Conservation (phyloP, 2,888 invertebrate species). For the Anarsia innoxiella region DNA sequence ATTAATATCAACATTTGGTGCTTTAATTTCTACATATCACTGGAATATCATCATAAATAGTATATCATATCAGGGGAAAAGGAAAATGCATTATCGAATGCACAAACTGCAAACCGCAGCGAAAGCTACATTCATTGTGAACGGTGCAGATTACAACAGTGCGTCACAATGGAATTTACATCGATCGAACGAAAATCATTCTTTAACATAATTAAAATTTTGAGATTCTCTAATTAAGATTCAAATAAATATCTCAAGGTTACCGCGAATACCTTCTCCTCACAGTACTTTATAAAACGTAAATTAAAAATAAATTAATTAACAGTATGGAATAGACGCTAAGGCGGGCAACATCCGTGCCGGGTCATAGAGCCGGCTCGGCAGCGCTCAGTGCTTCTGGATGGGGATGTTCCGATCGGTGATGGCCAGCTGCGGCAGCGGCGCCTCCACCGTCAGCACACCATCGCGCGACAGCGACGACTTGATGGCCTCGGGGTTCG, state of each 20-base stretch:
- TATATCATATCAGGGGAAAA: no score
- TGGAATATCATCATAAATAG: constrained; percentile 37
- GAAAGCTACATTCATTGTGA: constrained; percentile 47
- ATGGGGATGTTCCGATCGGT: constrained; percentile 91
- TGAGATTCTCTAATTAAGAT: constrained; percentile 66
- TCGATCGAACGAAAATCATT: no score
- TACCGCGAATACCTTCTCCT: constrained; percentile 59
- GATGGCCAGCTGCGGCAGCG: constrained; percentile 89
- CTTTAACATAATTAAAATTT: constrained; percentile 37
- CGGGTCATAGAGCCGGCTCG: constrained; percentile 14
- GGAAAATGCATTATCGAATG: constrained; percentile 51
- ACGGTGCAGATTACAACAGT: constrained; percentile 35
- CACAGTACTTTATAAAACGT: constrained; percentile 57
- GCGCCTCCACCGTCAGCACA: constrained; percentile 96
- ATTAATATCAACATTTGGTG: constrained; percentile 17
- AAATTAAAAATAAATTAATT: constrained; percentile 71
- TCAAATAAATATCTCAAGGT: constrained; percentile 58
- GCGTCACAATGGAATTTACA: constrained; percentile 36
- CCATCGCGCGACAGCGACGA: constrained; percentile 97
- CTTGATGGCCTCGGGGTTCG: constrained; percentile 96
- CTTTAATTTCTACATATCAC: constrained; percentile 23
- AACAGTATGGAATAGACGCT: constrained; percentile 72
- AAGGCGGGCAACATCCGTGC: constrained; percentile 36
- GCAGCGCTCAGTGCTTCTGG: constrained; percentile 74
- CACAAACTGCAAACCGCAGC: constrained; percentile 47